Percentiles rank a stretch among this genome's conserved stretches.
Evolutionary conservation across 2,797 vertebrate genomes (phyloP).

Genomic region (Florisuga fusca): DNA sequence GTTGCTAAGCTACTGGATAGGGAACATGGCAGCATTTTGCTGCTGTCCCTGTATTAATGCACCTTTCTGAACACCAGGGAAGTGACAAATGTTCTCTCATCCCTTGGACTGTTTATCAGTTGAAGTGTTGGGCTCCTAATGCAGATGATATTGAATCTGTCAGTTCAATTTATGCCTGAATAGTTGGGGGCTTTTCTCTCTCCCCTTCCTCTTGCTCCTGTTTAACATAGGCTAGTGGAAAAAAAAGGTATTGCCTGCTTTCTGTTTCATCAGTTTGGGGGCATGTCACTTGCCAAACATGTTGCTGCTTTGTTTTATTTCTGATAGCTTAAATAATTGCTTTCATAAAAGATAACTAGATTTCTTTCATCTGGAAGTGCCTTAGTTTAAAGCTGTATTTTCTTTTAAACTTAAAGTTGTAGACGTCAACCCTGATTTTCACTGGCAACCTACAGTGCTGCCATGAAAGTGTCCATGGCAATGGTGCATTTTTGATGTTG

Average conservation of each 20-base stretch:
- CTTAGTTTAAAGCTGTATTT: constrained; percentile 41
- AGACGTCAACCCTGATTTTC: constrained; percentile 25
- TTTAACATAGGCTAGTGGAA: neutral
- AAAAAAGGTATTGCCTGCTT: neutral
- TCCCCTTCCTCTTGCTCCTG: neutral
- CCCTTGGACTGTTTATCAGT: neutral
- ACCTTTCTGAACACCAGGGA: neutral
- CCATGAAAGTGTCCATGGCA: neutral
- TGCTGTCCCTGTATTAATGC: neutral
- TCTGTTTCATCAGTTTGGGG: neutral
- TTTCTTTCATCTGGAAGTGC: constrained; percentile 54
- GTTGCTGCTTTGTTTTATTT: constrained; percentile 44
- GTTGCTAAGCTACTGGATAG: constrained; percentile 72
- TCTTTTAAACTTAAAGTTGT: constrained; percentile 9
- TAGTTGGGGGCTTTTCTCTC: neutral
- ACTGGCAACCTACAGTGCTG: neutral
- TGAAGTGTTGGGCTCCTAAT: neutral
- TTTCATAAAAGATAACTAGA: constrained; percentile 58
- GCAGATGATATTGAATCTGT: neutral
- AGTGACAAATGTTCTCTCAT: neutral
- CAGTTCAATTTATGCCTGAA: neutral
- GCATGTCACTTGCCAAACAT: constrained; percentile 18
- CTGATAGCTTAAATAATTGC: constrained; percentile 55
- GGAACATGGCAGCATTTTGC: neutral
- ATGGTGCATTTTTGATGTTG: neutral